Percentiles rank a stretch among this genome's conserved stretches.
phyloP scores from a whole-genome alignment of 2,113 vertebrate genomes.

The Labeo rohita region DNA sequence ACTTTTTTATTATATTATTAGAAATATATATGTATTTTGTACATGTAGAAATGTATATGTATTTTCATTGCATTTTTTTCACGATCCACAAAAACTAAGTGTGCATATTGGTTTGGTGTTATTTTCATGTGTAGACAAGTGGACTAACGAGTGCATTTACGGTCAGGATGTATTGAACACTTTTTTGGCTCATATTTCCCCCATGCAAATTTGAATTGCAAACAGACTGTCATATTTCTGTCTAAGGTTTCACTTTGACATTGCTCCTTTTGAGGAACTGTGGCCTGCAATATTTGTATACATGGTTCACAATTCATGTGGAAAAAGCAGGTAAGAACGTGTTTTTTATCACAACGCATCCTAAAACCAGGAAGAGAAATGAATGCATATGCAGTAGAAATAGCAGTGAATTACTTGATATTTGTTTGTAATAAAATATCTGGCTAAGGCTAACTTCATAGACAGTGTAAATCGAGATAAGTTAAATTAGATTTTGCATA shows the following conservation, averaged over 20 bases:
- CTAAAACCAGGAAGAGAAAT: background rate
- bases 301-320: constrained; percentile 96
- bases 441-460: background rate
- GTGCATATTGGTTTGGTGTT: background rate
- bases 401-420: too few species aligned
- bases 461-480: background rate
- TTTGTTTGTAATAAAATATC: too few species aligned
- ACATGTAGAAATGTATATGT: too few species aligned
- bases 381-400: too few species aligned
- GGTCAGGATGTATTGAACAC: background rate
- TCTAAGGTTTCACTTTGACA: constrained; percentile 95
- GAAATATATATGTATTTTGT: too few species aligned
- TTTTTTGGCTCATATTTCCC: background rate
- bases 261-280: constrained; percentile 91
- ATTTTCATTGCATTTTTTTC: background rate
- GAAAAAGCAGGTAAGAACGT: constrained; percentile 84
- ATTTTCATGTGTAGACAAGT: background rate
- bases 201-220: background rate
- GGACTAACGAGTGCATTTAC: background rate
- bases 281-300: constrained; percentile 98
- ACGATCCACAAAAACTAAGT: background rate
- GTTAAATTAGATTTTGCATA: background rate
- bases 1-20: too few species aligned
- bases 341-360: background rate
- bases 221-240: background rate